phyloP scores from a whole-genome alignment of 1,140 invertebrate species.

The Andricus grossulariae region DNA sequence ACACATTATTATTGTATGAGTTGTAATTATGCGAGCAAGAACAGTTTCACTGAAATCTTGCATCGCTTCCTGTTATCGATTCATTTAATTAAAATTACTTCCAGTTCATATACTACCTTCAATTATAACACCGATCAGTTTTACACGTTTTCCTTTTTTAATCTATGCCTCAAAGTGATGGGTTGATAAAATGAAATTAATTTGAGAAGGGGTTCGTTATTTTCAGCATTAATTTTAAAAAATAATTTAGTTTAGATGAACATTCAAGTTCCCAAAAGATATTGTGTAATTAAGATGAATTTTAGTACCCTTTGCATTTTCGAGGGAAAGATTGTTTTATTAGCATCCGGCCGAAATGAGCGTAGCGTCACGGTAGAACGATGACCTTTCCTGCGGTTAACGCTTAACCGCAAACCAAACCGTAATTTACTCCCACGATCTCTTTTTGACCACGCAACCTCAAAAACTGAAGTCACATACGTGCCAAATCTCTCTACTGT shows the following conservation, averaged over 20 bases:
- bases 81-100: slow-evolving; percentile 28
- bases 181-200: slow-evolving; percentile 3
- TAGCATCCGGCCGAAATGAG: not conserved
- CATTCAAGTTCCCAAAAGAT: too few relatives aligned
- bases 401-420: slow-evolving; percentile 24
- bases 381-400: slow-evolving; percentile 26
- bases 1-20: slow-evolving; percentile 18
- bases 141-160: slow-evolving; percentile 4
- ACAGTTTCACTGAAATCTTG: slow-evolving; percentile 27
- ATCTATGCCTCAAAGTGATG: not conserved
- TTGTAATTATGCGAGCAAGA: slow-evolving; percentile 21
- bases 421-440: slow-evolving; percentile 30
- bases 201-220: not conserved
- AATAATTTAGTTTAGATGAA: not conserved
- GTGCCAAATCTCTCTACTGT: slow-evolving; percentile 15
- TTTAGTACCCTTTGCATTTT: not conserved
- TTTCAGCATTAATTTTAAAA: not conserved
- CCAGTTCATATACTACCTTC: slow-evolving; percentile 11
- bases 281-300: not conserved
- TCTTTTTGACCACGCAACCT: slow-evolving; percentile 30
- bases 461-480: slow-evolving; percentile 25
- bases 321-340: not conserved
- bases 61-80: slow-evolving; percentile 19
- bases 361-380: slow-evolving; percentile 5
- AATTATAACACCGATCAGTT: slow-evolving; percentile 27